Percentiles rank a stretch among this genome's conserved stretches.
phyloP scores from a whole-genome alignment of 1,140 invertebrate genomes.

The Bombus picipes region DNA sequence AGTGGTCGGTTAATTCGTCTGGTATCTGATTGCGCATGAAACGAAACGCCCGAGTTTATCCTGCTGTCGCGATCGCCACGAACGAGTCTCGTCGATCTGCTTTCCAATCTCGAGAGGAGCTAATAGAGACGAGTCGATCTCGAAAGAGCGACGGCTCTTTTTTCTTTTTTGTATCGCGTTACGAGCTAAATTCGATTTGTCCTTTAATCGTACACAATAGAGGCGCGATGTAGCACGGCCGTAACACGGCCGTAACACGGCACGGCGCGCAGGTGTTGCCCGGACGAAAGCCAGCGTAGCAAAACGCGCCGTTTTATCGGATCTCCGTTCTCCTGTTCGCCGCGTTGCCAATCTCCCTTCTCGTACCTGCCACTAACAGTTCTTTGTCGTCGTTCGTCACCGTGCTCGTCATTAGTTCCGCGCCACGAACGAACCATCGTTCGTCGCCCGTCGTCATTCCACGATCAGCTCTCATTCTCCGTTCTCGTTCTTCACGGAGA shows the following conservation, averaged over 20 bases:
- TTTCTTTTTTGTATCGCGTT: neutral
- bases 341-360: slow-evolving; percentile 37
- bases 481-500: neutral
- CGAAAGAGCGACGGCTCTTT: too few relatives aligned
- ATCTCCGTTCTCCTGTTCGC: slow-evolving; percentile 17
- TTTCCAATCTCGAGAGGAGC: neutral
- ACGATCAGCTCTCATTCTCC: neutral
- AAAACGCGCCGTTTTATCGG: slow-evolving; percentile 36
- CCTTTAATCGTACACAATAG: slow-evolving; percentile 29
- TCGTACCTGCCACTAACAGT: slow-evolving; percentile 33
- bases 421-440: slow-evolving; percentile 63
- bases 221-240: neutral
- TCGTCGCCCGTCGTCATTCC: slow-evolving; percentile 18
- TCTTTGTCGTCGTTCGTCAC: slow-evolving; percentile 62
- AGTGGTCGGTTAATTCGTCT: slow-evolving; percentile 42
- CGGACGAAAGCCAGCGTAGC: slow-evolving; percentile 28
- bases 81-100: neutral
- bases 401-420: slow-evolving; percentile 76
- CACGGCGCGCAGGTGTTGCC: slow-evolving; percentile 36
- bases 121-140: slow-evolving; percentile 30
- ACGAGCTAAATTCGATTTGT: slow-evolving; percentile 32
- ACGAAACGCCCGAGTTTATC: slow-evolving; percentile 35
- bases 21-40: slow-evolving; percentile 56
- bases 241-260: too few relatives aligned
- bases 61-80: neutral